phyloP scores from a whole-genome alignment of 1,140 invertebrate species.

The Temnothorax nylanderi region DNA sequence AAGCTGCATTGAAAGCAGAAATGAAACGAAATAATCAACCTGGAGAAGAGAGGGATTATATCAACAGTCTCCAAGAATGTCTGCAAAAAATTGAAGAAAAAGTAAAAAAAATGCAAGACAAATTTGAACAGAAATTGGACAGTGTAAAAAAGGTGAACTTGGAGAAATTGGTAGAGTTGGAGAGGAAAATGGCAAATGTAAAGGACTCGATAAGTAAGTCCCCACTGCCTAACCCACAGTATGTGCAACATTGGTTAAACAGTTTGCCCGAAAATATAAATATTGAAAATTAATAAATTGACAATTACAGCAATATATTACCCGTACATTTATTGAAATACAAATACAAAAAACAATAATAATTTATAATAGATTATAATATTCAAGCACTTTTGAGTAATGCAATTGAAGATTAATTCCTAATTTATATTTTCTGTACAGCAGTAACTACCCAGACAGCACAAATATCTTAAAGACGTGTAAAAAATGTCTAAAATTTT shows the following conservation, averaged over 20 bases:
- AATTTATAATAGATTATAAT: too few species aligned
- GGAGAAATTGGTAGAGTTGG: neutral
- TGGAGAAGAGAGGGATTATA: neutral
- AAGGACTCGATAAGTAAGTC: slow-evolving; percentile 10
- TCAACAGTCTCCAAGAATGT: neutral
- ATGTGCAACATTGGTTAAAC: slow-evolving; percentile 12
- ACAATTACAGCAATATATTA: neutral
- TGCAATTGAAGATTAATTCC: too few species aligned
- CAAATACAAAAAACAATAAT: neutral
- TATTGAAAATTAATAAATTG: neutral
- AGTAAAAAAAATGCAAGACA: neutral
- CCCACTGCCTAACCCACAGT: neutral
- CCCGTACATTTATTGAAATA: neutral
- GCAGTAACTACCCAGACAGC: too few species aligned
- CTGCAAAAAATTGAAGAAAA: neutral
- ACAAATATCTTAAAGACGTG: too few species aligned
- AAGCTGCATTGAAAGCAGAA: neutral
- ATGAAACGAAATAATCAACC: neutral
- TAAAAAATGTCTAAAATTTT: too few species aligned
- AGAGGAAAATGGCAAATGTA: neutral
- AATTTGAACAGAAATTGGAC: neutral
- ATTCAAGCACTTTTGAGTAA: too few species aligned
- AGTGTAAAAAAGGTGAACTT: neutral
- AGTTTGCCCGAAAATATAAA: neutral
- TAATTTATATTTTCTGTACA: too few species aligned